A percentile compares a stretch with the other conserved stretches of the same genome.
Evolutionary conservation across 2,888 invertebrate species (phyloP).

Genomic region (Cheilosia variabilis): DNA sequence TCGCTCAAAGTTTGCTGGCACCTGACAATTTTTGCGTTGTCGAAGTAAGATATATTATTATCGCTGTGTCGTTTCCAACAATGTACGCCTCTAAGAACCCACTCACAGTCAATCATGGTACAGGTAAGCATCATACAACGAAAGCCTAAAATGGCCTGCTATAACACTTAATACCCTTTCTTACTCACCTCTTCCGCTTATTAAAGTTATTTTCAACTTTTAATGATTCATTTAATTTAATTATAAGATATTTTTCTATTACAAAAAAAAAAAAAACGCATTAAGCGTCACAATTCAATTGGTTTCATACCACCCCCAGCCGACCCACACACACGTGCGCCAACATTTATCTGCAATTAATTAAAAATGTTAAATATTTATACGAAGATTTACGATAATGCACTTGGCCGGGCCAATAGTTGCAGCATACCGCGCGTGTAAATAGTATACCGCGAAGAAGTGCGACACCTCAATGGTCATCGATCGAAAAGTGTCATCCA

Average conservation of each 20-base stretch:
- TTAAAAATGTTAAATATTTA: conserved; percentile 54
- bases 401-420: conserved; percentile 28
- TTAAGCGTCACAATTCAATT: conserved; percentile 64
- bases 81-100: no score
- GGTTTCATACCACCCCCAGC: conserved; percentile 32
- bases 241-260: conserved; percentile 36
- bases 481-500: conserved; percentile 50
- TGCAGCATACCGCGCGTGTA: neutral
- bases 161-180: neutral
- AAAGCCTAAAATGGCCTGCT: neutral
- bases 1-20: no score
- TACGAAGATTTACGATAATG: conserved; percentile 62
- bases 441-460: neutral
- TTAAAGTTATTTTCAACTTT: conserved; percentile 15
- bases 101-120: no score
- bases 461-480: conserved; percentile 58
- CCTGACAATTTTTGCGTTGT: no score
- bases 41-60: no score
- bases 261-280: conserved; percentile 1
- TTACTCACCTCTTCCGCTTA: neutral
- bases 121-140: no score
- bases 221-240: conserved; percentile 63
- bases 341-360: conserved; percentile 60
- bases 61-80: neutral
- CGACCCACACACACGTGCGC: conserved; percentile 18